phyloP scores from a whole-genome alignment of 2,888 invertebrate genomes.

The Aspidiotus destructor region DNA sequence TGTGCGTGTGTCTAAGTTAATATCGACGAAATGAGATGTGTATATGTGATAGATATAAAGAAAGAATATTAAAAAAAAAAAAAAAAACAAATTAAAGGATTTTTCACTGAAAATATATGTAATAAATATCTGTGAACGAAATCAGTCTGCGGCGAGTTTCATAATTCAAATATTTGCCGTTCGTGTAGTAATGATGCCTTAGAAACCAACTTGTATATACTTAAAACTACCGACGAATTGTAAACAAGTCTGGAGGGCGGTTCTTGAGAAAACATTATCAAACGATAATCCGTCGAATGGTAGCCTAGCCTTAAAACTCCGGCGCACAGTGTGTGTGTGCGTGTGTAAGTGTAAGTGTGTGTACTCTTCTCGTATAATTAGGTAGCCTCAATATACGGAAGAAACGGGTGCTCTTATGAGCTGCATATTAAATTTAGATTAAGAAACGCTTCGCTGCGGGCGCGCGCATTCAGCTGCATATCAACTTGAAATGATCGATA shows the following conservation, averaged over 20 bases:
- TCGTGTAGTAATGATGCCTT: constrained; percentile 27
- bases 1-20: background rate
- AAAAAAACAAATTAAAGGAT: constrained; percentile 24
- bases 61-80: background rate
- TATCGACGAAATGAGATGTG: background rate
- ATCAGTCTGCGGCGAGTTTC: constrained; percentile 18
- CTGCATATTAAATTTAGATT: too few relatives aligned
- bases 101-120: background rate
- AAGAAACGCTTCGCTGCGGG: too few relatives aligned
- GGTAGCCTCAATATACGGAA: too few relatives aligned
- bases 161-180: constrained; percentile 32
- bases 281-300: too few relatives aligned
- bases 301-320: too few relatives aligned
- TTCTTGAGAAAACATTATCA: background rate
- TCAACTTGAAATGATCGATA: too few relatives aligned
- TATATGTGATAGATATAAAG: background rate
- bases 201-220: background rate
- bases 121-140: constrained; percentile 7
- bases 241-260: constrained; percentile 21
- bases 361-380: too few relatives aligned
- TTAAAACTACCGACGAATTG: too few relatives aligned
- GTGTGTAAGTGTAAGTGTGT: too few relatives aligned
- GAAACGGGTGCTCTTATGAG: too few relatives aligned
- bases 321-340: too few relatives aligned
- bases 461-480: too few relatives aligned